A percentile compares a stretch with the other conserved stretches of the same genome.
Evolutionary conservation across 2,113 vertebrate genomes (phyloP).

Genomic region (Podiceps cristatus): DNA sequence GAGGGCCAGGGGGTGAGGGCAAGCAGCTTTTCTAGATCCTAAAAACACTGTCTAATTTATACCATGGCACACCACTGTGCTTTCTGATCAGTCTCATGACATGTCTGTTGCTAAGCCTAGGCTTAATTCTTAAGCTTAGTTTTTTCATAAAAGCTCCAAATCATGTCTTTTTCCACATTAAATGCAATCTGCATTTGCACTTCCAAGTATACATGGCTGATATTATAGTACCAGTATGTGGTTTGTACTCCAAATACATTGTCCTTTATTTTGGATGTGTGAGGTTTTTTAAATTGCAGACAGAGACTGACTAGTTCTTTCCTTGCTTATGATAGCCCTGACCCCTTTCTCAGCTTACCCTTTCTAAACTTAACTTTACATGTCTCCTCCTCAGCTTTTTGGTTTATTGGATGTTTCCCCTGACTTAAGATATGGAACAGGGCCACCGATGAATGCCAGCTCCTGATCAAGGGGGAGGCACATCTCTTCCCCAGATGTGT

Average conservation of each 20-base stretch:
- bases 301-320: neutral
- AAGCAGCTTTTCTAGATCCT: neutral
- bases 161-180: neutral
- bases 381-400: neutral
- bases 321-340: neutral
- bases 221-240: neutral
- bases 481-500: neutral
- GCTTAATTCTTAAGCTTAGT: neutral
- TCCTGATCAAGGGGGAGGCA: neutral
- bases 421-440: neutral
- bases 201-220: neutral
- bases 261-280: neutral
- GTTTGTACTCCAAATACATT: neutral
- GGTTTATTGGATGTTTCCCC: neutral
- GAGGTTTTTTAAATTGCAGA: slow-evolving; percentile 57
- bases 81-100: neutral
- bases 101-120: neutral
- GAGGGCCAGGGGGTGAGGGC: neutral
- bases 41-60: neutral
- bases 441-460: neutral
- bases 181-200: slow-evolving; percentile 13
- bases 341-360: neutral
- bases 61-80: neutral
- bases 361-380: neutral
- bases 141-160: neutral